Evolutionary conservation across 2,888 invertebrate species (phyloP).

Genomic region (Philaethria dido): DNA sequence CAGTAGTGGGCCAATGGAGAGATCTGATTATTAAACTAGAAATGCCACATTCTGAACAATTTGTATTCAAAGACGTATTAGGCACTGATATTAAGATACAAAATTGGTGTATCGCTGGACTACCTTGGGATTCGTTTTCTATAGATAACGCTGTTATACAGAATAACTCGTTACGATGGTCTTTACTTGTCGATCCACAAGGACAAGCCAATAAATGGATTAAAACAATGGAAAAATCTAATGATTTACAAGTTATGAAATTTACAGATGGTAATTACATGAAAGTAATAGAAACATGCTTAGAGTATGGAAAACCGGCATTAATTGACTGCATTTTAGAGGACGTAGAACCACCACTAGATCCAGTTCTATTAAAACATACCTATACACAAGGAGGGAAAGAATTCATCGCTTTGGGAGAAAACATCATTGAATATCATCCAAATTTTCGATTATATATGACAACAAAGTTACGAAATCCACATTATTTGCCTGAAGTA

Average conservation of each 20-base stretch:
- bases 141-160: constrained; percentile 94
- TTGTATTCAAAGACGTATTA: constrained; percentile 88
- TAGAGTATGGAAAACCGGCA: constrained; percentile 90
- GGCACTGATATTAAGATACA: constrained; percentile 95
- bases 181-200: constrained; percentile 92
- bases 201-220: constrained; percentile 94
- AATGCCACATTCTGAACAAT: constrained; percentile 91
- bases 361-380: constrained; percentile 89
- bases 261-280: constrained; percentile 90
- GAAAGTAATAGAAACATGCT: constrained; percentile 88
- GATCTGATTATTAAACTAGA: constrained; percentile 85
- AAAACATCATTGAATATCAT: constrained; percentile 90
- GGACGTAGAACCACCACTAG: constrained; percentile 90
- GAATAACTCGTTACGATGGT: constrained; percentile 90
- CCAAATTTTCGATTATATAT: constrained; percentile 90
- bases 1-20: constrained; percentile 88
- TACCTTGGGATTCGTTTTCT: constrained; percentile 92
- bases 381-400: constrained; percentile 89
- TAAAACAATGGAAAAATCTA: constrained; percentile 90
- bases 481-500: constrained; percentile 93
- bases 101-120: constrained; percentile 92
- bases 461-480: constrained; percentile 92
- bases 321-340: constrained; percentile 91
- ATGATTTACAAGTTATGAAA: constrained; percentile 88
- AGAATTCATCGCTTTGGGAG: constrained; percentile 90